These are phyloP conservation scores for Puffinus mauretanicus DNA, from an alignment of 2,113 vertebrate genomes.

Conservation along the genomic window DNA sequence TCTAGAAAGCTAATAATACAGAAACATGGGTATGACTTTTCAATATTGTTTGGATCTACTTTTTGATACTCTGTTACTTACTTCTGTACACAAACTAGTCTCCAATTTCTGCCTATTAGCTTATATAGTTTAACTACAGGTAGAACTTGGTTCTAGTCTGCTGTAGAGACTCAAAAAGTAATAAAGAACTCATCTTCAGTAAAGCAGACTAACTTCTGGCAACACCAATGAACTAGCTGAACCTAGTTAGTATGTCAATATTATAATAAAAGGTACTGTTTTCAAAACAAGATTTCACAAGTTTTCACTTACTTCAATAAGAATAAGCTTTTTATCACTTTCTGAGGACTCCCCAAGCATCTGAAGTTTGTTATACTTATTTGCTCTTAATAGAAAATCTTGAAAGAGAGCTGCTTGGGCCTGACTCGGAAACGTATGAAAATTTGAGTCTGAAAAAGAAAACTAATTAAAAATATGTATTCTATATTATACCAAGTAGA, in stretches of 20 bases:
- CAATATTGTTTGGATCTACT: background rate
- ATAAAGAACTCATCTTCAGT: background rate
- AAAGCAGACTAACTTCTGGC: background rate
- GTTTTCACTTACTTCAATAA: constrained; percentile 85
- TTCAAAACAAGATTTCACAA: background rate
- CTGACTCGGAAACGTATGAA: constrained; percentile 72
- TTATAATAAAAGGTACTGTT: background rate
- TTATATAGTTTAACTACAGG: background rate
- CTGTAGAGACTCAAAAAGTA: background rate
- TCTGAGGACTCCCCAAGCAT: constrained; percentile 81
- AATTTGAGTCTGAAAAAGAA: constrained; percentile 78
- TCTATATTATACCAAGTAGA: background rate
- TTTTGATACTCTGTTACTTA: background rate
- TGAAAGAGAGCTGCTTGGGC: constrained; percentile 85
- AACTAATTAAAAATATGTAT: constrained; percentile 9
- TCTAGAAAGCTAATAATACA: background rate
- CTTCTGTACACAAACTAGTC: background rate
- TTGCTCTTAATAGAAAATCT: constrained; percentile 91
- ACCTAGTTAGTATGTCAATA: background rate
- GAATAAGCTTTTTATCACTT: constrained; percentile 83
- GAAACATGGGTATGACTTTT: background rate
- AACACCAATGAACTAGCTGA: background rate
- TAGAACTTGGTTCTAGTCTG: background rate
- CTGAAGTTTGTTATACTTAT: constrained; percentile 90
- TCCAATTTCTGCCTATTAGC: background rate